phyloP scores from a whole-genome alignment of 2,113 vertebrate species.

The Butorides virescens region DNA sequence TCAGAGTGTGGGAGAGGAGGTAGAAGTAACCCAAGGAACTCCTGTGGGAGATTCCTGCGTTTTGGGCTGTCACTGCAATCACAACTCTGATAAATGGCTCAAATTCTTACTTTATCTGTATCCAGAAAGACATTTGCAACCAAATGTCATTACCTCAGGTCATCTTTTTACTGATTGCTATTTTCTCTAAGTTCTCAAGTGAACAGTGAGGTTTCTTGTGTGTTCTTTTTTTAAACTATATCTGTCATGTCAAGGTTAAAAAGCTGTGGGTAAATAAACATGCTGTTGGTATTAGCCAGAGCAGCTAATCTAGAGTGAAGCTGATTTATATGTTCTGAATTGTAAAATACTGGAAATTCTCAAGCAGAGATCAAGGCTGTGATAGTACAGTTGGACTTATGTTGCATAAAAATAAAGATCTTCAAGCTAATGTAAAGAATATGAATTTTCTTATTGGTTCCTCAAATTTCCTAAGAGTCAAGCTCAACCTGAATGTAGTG shows the following conservation, averaged over 20 bases:
- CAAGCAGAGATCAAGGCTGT: constrained; percentile 7
- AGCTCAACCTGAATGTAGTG: background rate
- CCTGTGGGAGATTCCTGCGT: background rate
- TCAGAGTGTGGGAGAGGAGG: background rate
- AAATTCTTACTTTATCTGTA: constrained; percentile 49
- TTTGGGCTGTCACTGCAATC: background rate
- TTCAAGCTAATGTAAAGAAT: background rate
- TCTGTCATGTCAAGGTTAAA: constrained; percentile 47
- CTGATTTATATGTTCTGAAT: constrained; percentile 31
- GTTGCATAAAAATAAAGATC: background rate
- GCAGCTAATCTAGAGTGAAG: constrained; percentile 30
- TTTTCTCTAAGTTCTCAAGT: constrained; percentile 46
- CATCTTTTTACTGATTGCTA: constrained; percentile 9
- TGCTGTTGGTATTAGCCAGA: background rate
- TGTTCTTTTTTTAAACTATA: constrained; percentile 17
- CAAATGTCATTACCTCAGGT: constrained; percentile 3
- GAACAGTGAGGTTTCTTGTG: constrained; percentile 16
- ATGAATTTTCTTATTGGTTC: background rate
- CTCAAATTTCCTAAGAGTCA: background rate
- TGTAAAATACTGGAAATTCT: constrained; percentile 27
- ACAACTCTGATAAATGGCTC: background rate
- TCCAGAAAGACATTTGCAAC: background rate
- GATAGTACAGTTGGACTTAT: background rate
- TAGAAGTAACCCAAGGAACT: background rate
- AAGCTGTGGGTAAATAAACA: constrained; percentile 51